Evolutionary conservation across 2,113 vertebrate species (phyloP), one percentile per base, ranked within the genome.

Genomic region (Seriola aureovittata): DNA sequence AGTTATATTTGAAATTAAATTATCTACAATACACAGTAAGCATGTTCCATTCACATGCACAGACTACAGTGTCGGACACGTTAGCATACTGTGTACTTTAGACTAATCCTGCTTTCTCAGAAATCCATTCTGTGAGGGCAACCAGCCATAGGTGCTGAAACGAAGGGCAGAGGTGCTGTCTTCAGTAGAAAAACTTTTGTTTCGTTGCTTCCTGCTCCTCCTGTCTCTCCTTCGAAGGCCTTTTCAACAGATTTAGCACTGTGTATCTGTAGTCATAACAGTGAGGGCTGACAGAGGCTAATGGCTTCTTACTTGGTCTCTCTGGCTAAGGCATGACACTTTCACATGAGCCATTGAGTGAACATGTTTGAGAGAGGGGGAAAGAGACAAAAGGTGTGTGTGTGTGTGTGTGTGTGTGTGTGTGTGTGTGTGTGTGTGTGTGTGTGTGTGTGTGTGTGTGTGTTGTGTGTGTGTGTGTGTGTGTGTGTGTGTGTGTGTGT

Each of bases 201-300:
- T 59, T 34, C 62, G 7, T 58, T 38, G 34, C 48, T 68, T 70
- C 62, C 48, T 80, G 19, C 63, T 84, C 23, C 60, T 75, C 25
- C 42, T 64, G 55, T 34, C 38, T 64, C 65, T 58, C 23, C 66
- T 57, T 72, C 40, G 48, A 32, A 29, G 34, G 46, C 6, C 14
- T 69, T 85, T 85, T 86, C 77, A 85, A 72, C 84, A 84, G 73
- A 88, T 90, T 81, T 80, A 85, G 40, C 57, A 14, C 68, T 73
- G 62, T 84, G 75, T 81, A 67, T 81, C 55, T 84, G 58, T 83
- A 92, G 90, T 90, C 93, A 92, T 88, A 93, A 92, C 93, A 93
- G 36, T 64, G 72, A 60, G 42, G 72, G 80, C 81, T 85, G 72
- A 91, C 85, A 46, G 69, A 81, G 75, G 72, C 55, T 90, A 86